Conservation (phyloP, 2,113 vertebrate genomes). For the Alethe castanea region DNA sequence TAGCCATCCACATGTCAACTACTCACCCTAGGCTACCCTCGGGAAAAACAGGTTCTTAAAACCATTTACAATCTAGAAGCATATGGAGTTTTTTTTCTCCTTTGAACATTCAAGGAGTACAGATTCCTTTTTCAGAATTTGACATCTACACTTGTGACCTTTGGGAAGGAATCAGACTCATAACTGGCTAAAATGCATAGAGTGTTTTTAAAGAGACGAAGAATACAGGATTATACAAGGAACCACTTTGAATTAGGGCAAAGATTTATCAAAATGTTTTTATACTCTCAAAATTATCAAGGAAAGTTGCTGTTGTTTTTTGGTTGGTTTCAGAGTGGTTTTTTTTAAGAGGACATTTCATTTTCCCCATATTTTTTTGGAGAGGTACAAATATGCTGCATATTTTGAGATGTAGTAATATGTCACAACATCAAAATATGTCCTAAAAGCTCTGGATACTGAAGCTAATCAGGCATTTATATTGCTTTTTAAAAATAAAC, state of each 20-base stretch:
- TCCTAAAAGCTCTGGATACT: not conserved
- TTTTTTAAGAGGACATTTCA: not conserved
- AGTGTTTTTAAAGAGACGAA: not conserved
- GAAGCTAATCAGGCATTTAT: not conserved
- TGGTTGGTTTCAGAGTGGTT: not conserved
- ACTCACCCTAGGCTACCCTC: not conserved
- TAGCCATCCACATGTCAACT: not conserved
- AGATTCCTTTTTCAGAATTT: not conserved
- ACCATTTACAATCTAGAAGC: not conserved
- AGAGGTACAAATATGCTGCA: not conserved
- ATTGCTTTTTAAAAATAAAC: not conserved
- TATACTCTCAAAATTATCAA: not conserved
- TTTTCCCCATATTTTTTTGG: not conserved
- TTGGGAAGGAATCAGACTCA: not conserved
- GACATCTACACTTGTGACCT: not conserved
- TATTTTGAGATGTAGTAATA: not conserved
- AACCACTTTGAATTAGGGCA: not conserved
- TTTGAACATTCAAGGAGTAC: not conserved
- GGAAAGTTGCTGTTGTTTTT: not conserved
- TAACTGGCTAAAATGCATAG: not conserved
- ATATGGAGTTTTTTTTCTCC: accelerated
- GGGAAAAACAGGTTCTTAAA: not conserved
- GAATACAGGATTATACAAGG: not conserved
- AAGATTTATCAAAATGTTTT: not conserved
- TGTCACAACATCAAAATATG: not conserved